Evolutionary conservation across 1,140 invertebrate genomes (phyloP).

Genomic region (Ceratosolen solmsi): DNA sequence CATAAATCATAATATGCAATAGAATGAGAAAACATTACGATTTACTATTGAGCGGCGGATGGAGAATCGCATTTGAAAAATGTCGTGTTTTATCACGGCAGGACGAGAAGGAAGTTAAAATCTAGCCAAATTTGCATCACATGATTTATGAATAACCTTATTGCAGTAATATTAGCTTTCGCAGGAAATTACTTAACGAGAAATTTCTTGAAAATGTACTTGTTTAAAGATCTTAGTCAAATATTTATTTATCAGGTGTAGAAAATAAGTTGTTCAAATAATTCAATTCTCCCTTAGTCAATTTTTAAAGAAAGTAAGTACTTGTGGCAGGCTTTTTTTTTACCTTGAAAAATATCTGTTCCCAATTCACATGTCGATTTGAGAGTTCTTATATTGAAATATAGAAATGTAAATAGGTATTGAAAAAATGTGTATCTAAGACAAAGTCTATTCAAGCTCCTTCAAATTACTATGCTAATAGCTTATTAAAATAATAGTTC

Average conservation of each 20-base stretch:
- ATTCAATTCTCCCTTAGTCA: background rate
- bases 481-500: too few species aligned
- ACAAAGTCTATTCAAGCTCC: background rate
- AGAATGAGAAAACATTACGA: conserved; percentile 2
- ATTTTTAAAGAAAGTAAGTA: background rate
- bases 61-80: background rate
- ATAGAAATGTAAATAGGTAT: background rate
- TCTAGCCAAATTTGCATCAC: conserved; percentile 9
- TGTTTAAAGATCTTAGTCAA: background rate
- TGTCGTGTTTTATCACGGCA: background rate
- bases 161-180: conserved; percentile 4
- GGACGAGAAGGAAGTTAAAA: background rate
- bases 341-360: background rate
- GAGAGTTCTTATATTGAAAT: background rate
- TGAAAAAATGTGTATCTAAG: background rate
- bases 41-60: background rate
- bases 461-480: background rate
- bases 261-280: background rate
- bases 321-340: background rate
- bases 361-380: background rate
- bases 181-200: background rate
- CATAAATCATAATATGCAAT: background rate
- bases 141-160: conserved; percentile 16
- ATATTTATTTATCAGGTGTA: background rate
- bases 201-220: conserved; percentile 5